phyloP scores from a whole-genome alignment of 2,888 invertebrate species.

The Leptopilina syphax region DNA sequence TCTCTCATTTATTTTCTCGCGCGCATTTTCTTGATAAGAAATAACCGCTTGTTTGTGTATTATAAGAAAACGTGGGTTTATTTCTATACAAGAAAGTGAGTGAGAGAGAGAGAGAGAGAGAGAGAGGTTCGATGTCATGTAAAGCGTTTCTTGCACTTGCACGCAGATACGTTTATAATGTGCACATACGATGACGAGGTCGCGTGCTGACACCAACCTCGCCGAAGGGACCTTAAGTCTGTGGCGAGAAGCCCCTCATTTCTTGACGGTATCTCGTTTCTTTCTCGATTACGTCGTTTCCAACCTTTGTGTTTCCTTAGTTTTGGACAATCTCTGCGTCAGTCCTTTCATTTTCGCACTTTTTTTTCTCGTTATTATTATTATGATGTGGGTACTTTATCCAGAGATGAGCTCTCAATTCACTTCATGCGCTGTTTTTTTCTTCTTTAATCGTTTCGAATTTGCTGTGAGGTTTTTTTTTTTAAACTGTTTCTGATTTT shows the following conservation, averaged over 20 bases:
- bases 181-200: constrained; percentile 53
- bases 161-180: constrained; percentile 50
- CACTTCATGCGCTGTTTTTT: too few species aligned
- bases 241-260: constrained; percentile 73
- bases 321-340: constrained; percentile 47
- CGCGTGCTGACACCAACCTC: constrained; percentile 63
- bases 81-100: too few species aligned
- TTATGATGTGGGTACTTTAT: background rate
- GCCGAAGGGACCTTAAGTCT: constrained; percentile 69
- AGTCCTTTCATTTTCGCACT: constrained; percentile 43
- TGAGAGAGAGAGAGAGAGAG: too few species aligned
- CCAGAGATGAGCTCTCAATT: background rate
- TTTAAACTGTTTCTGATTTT: too few species aligned
- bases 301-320: constrained; percentile 49
- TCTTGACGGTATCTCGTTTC: constrained; percentile 71
- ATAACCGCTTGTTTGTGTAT: constrained; percentile 19
- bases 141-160: constrained; percentile 47
- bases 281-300: constrained; percentile 63
- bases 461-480: too few species aligned
- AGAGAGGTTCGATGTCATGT: constrained; percentile 38
- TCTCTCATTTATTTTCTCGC: background rate
- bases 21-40: constrained; percentile 41
- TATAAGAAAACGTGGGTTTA: constrained; percentile 35
- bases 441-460: too few species aligned
- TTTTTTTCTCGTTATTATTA: background rate